Percentiles rank a stretch among this genome's conserved stretches.
These are phyloP conservation scores for Enoplosus armatus DNA, from an alignment of 2,797 vertebrate species.

Conservation along the genomic window DNA sequence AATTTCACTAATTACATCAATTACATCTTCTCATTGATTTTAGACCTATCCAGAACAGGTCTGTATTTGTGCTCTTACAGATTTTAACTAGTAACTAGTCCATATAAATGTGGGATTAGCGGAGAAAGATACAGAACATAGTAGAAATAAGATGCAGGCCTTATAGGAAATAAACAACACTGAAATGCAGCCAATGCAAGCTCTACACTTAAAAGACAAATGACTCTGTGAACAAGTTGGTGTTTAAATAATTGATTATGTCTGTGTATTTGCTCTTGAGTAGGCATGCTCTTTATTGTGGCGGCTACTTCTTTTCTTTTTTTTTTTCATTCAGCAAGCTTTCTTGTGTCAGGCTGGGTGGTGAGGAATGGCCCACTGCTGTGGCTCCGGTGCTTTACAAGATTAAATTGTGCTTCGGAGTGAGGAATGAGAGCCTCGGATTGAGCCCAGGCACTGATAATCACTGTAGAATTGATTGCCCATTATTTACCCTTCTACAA, in stretches of 20 bases:
- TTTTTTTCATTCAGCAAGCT: conserved; percentile 24
- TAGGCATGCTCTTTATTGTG: conserved; percentile 28
- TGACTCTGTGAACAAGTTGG: not conserved
- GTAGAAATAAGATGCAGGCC: not conserved
- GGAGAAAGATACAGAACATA: not conserved
- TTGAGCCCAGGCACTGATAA: conserved; percentile 66
- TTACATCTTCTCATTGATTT: not conserved
- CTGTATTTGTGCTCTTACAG: not conserved
- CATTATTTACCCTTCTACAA: conserved; percentile 69
- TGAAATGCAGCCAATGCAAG: conserved; percentile 3
- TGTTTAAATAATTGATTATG: conserved; percentile 52
- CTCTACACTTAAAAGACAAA: conserved; percentile 29
- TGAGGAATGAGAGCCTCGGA: conserved; percentile 69
- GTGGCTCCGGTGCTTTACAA: conserved; percentile 60
- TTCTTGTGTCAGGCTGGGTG: conserved; percentile 26
- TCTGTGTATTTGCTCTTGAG: conserved; percentile 31
- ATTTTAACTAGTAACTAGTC: not conserved
- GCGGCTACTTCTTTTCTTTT: conserved; percentile 8
- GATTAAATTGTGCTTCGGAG: conserved; percentile 73
- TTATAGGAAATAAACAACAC: not conserved
- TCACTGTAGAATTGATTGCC: conserved; percentile 69
- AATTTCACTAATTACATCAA: not conserved
- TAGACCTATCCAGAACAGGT: not conserved
- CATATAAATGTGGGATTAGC: not conserved
- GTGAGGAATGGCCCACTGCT: conserved; percentile 59